phyloP scores from a whole-genome alignment of 2,113 vertebrate species.

The cattle (Bos taurus) region DNA sequence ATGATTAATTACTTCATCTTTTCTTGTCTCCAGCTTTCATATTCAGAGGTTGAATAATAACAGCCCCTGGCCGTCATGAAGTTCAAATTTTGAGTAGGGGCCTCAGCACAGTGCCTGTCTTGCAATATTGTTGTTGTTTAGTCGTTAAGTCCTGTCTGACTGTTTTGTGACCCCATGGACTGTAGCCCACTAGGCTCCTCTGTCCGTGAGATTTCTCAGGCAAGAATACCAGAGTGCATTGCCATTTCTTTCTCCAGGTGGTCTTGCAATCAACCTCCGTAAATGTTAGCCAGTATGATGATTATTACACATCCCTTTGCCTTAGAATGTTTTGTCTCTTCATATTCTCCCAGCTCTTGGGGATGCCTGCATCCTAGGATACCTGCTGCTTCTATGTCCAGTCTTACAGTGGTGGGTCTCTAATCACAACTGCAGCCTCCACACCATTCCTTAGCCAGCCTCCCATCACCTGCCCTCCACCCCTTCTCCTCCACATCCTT shows the following conservation, averaged over 20 bases:
- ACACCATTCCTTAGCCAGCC: fast-evolving
- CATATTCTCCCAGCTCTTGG: neutral
- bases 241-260: neutral
- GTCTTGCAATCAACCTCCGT: neutral
- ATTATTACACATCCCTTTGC: neutral
- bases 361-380: neutral
- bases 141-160: neutral
- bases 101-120: neutral
- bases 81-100: neutral
- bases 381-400: neutral
- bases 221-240: neutral
- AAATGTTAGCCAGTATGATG: no score
- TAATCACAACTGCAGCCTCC: neutral
- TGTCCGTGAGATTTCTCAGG: neutral
- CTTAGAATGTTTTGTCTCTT: neutral
- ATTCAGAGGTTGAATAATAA: neutral
- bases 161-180: neutral
- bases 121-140: neutral
- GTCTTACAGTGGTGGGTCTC: neutral
- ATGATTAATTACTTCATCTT: neutral
- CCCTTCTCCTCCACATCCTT: neutral
- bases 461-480: neutral
- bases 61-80: neutral
- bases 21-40: neutral
- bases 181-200: neutral